Evolutionary conservation across 53 echinoderm and acorn worm genomes (phyloP).

Genomic region (Henricia sp.): DNA sequence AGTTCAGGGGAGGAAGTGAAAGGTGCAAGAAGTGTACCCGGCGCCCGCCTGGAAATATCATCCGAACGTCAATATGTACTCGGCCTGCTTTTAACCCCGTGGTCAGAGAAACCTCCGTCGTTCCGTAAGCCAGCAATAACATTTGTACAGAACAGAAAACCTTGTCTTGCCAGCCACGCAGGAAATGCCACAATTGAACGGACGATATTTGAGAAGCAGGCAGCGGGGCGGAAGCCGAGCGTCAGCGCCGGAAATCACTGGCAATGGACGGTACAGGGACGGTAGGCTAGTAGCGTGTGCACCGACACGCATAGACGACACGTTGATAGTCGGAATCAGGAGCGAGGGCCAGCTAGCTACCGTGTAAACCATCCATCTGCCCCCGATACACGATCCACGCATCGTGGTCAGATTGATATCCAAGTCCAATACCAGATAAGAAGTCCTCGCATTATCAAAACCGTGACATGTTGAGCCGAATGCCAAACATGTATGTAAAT

Average conservation of each 20-base stretch:
- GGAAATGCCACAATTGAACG: constrained; percentile 61
- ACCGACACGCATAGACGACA: constrained; percentile 51
- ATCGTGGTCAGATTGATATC: constrained; percentile 33
- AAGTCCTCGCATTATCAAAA: not conserved
- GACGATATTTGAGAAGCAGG: constrained; percentile 55
- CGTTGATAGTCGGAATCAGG: constrained; percentile 58
- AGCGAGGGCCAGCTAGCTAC: constrained; percentile 59
- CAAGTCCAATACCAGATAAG: not conserved
- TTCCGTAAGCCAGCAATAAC: constrained; percentile 46
- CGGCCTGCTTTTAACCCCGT: constrained; percentile 37
- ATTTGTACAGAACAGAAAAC: constrained; percentile 55
- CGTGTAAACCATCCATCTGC: constrained; percentile 60
- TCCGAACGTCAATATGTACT: constrained; percentile 64
- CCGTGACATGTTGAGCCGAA: constrained; percentile 50
- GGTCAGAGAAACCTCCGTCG: not conserved
- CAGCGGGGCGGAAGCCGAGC: constrained; percentile 55
- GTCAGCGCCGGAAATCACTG: constrained; percentile 53
- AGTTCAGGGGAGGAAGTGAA: constrained; percentile 28
- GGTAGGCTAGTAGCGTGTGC: too few relatives aligned
- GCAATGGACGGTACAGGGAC: constrained; percentile 42
- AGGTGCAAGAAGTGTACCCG: constrained; percentile 49
- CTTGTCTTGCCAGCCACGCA: constrained; percentile 20
- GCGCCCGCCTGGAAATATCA: constrained; percentile 56
- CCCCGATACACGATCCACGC: constrained; percentile 58
- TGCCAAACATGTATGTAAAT: constrained; percentile 45